A percentile compares a stretch with the other conserved stretches of the same genome.
Conservation (phyloP, 2,888 invertebrate genomes). For the Allacma fusca region DNA sequence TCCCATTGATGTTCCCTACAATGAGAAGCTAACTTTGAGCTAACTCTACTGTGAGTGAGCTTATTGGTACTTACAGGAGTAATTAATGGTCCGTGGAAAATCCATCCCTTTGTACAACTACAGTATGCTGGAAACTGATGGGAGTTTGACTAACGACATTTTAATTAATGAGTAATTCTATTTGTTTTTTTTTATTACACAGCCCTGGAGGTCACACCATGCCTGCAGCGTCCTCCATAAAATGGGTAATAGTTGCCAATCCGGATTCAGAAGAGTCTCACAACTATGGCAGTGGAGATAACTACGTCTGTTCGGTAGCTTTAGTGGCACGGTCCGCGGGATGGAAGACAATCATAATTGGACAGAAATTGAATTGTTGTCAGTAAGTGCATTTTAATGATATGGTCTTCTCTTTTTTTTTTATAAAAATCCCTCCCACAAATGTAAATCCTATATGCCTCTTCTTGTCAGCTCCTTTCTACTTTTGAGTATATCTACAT, state of each 20-base stretch:
- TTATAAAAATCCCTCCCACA: neutral
- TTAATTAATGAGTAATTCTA: constrained; percentile 31
- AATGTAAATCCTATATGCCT: no score
- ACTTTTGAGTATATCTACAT: no score
- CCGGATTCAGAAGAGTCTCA: constrained; percentile 51
- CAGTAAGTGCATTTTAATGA: constrained; percentile 53
- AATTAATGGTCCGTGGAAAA: constrained; percentile 1
- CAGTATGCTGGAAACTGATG: neutral
- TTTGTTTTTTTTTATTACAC: constrained; percentile 41
- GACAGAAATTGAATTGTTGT: constrained; percentile 61
- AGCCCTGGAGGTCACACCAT: constrained; percentile 55
- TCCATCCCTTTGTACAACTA: neutral
- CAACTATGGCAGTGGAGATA: constrained; percentile 48
- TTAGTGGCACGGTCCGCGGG: constrained; percentile 59
- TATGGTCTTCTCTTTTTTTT: neutral
- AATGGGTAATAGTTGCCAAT: constrained; percentile 61
- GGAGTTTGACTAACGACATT: constrained; percentile 17
- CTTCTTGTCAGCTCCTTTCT: no score
- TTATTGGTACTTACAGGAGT: no score
- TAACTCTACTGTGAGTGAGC: no score
- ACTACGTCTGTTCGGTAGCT: constrained; percentile 60
- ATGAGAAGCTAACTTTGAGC: no score
- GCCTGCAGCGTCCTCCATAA: constrained; percentile 54
- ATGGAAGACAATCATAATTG: constrained; percentile 62
- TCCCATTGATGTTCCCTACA: no score